Evolutionary conservation across 1,140 invertebrate species (phyloP).

Genomic region (Sitodiplosis mosellana): DNA sequence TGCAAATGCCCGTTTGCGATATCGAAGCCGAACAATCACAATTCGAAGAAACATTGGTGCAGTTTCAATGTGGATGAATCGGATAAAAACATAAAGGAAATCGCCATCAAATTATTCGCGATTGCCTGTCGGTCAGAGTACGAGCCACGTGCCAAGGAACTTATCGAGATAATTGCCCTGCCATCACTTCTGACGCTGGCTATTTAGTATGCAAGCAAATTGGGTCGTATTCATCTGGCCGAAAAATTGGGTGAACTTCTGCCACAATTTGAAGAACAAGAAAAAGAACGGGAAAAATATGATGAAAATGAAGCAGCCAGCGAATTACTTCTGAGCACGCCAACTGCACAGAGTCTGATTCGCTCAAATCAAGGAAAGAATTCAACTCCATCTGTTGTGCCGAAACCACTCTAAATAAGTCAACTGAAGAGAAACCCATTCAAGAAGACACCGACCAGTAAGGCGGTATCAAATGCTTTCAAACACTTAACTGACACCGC

Average conservation of each 20-base stretch:
- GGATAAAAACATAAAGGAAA: constrained; percentile 46
- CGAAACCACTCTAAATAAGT: constrained; percentile 3
- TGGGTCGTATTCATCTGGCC: constrained; percentile 54
- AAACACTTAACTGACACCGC: constrained; percentile 4
- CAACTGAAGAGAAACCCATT: constrained; percentile 3
- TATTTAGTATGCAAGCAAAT: constrained; percentile 66
- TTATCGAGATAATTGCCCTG: constrained; percentile 65
- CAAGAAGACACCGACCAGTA: neutral
- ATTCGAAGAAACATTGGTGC: constrained; percentile 55
- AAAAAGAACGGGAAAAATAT: neutral
- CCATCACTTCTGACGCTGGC: constrained; percentile 61
- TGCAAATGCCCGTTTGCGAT: constrained; percentile 68
- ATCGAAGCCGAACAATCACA: constrained; percentile 53
- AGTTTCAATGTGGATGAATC: constrained; percentile 37
- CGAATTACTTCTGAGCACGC: neutral
- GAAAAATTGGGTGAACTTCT: constrained; percentile 39
- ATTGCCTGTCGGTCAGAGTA: constrained; percentile 63
- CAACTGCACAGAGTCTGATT: neutral
- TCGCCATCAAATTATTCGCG: constrained; percentile 78
- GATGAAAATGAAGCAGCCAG: neutral
- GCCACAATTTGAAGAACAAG: constrained; percentile 19
- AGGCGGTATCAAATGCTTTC: neutral
- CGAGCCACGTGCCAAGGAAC: constrained; percentile 69
- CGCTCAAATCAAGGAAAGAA: neutral
- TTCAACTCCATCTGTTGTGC: neutral